phyloP scores from a whole-genome alignment of 2,113 vertebrate species.

The Pterocles burchelli region DNA sequence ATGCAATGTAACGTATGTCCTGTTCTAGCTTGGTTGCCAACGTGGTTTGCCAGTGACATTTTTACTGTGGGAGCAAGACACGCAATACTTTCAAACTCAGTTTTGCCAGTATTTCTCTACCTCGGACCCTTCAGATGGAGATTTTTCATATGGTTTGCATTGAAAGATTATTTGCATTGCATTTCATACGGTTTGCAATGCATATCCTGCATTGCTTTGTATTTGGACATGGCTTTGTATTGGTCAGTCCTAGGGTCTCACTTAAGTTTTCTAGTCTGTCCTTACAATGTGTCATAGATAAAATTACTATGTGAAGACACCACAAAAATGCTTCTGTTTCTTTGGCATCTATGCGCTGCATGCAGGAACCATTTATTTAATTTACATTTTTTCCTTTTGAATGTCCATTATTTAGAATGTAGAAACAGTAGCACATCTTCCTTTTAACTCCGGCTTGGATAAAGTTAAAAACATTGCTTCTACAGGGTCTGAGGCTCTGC shows the following conservation, averaged over 20 bases:
- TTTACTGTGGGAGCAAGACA: neutral
- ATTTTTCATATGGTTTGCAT: neutral
- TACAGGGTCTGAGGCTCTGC: neutral
- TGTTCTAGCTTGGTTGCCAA: neutral
- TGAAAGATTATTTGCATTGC: neutral
- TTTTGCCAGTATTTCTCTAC: neutral
- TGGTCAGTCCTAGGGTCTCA: neutral
- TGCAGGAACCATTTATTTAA: neutral
- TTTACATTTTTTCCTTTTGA: neutral
- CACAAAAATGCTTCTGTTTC: constrained; percentile 45
- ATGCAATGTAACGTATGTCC: neutral
- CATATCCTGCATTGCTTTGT: neutral
- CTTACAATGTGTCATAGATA: neutral
- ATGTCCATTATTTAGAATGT: neutral
- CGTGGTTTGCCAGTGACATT: rapidly evolving
- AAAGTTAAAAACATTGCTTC: neutral
- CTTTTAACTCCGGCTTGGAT: neutral
- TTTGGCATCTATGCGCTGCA: neutral
- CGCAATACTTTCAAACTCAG: neutral
- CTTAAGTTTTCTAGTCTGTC: neutral
- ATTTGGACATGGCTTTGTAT: neutral
- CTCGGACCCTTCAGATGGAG: neutral
- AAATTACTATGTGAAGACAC: neutral
- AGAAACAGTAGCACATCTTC: constrained; percentile 14
- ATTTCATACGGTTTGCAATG: neutral